Base-by-base conservation (phyloP, 2,888 invertebrate genomes). In the Apodemia hepburni region DNA sequence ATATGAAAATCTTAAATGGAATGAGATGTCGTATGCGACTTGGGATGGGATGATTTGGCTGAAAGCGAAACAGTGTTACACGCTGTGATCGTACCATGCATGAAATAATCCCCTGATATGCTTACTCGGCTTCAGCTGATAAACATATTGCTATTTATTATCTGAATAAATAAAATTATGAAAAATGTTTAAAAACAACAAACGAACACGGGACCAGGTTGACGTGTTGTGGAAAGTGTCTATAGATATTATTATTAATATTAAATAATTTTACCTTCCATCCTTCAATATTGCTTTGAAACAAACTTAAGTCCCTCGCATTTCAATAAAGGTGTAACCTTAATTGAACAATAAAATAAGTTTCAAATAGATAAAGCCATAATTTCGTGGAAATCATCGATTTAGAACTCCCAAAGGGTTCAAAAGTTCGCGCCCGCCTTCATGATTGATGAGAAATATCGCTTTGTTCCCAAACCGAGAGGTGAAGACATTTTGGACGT, bases 21-120 rank as follows among this genome's bases (percentile, higher is more conserved):
- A 2, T 12, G 7, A 45, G 6, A 45, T 4, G 45, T 0, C 6
- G n/a, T 15, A 6, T 7, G 38, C 15, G 12, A 38, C 45, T n/a
- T 45, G 45, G 45, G n/a, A n/a, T 54, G 54, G 76, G 77, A 78
- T 78, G 81, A 82, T 81, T 45, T 78, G 81, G 76, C 79, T 85
- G 83, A 85, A 79, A 85, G 84, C 80, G 78, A 84, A 85, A 80
- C 82, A 77, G 71, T 84, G 84, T 84, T 69, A 70, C 75, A 63
- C 73, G 64, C 69, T 72, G 69, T 72, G 77, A 73, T 69, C 72
- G 72, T 72, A 69, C 74, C 80, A 75, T 75, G 81, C 80, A 80
- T 79, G 76, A 79, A 82, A 80, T 79, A 79, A 66, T 35, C 62
- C 42, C 18, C 22, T 15, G 61, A 47, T 79, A 79, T 76, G 77